Base-by-base conservation (phyloP, 1,140 invertebrate species). In the Drosophila biarmipes region DNA sequence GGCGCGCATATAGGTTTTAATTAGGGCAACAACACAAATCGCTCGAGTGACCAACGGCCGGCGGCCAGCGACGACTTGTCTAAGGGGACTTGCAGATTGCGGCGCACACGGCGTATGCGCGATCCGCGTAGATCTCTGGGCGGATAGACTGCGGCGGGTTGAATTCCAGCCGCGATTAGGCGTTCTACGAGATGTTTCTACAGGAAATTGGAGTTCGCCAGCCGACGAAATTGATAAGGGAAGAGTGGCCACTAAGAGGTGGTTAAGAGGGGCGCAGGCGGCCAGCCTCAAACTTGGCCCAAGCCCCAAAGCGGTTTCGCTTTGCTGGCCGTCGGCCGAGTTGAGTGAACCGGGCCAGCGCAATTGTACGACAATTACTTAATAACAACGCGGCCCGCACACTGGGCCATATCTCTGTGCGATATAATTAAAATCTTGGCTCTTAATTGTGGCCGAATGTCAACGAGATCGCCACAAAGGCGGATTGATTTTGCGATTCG, bases 1-100 rank as follows among this genome's bases (percentile, higher is more conserved):
- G 37, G 52, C 24, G 34, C 5, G 0, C 11, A 19, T 63, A 66
- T 38, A 53, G 53, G 48, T 69, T 69, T 69, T 69, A 69, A 80
- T 73, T 80, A 78, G 82, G 73, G 67, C 59, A 64, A 73, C 73
- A 73, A 73, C 46, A 58, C 19, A 78, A 81, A 81, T 77, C 63
- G 64, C 69, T 81, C 55, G 38, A 71, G 46, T 71, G 64, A 58
- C 31, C 49, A 48, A n/a, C 19, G 17, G 12, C 17, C 19, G 15
- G 7, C 57, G 62, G 17, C 11, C 53, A 58, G 63, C 67, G 68
- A 72, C 67, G 45, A 71, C 49, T 42, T 63, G 71, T 73, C 71
- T 73, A 73, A 63, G 35, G 49, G 48, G 49, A 42, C 49, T 73
- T 54, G 48, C 21, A 35, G 67, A 62, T 73, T 48, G 48, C 35